phyloP scores from a whole-genome alignment of 2,888 invertebrate genomes.

The Lithophane ornitopus region DNA sequence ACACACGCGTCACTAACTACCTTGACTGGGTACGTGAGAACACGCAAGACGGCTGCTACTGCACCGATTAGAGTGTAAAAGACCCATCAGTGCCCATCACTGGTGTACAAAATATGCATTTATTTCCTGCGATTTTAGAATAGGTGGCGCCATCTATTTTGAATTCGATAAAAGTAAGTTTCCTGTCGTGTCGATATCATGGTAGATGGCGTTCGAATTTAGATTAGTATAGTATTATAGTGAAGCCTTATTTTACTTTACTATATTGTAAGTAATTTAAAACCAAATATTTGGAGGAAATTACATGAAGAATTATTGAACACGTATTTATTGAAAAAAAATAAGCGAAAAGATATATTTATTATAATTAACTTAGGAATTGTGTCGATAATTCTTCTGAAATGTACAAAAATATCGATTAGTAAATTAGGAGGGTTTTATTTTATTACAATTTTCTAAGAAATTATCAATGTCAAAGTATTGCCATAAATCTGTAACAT shows the following conservation, averaged over 20 bases:
- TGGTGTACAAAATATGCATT: slow-evolving; percentile 56
- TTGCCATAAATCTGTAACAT: slow-evolving; percentile 55
- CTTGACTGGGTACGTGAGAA: slow-evolving; percentile 95
- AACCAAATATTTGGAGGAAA: slow-evolving; percentile 61
- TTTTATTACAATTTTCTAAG: slow-evolving; percentile 11
- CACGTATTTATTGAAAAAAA: slow-evolving; percentile 58
- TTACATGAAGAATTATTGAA: slow-evolving; percentile 34
- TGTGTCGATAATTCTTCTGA: slow-evolving; percentile 2
- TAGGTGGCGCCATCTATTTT: slow-evolving; percentile 54
- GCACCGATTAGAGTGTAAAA: slow-evolving; percentile 89
- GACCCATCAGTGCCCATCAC: neutral
- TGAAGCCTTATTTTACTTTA: slow-evolving; percentile 14
- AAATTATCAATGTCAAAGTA: slow-evolving; percentile 25
- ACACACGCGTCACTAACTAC: slow-evolving; percentile 95
- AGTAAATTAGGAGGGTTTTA: slow-evolving; percentile 3
- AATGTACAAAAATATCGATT: slow-evolving; percentile 51
- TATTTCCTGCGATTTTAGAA: slow-evolving; percentile 54
- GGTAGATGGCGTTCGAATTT: slow-evolving; percentile 42
- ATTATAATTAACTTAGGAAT: neutral
- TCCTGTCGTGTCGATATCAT: neutral
- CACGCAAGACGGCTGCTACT: slow-evolving; percentile 95
- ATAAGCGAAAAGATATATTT: slow-evolving; percentile 47
- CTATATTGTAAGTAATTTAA: slow-evolving; percentile 41
- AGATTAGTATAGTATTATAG: slow-evolving; percentile 12
- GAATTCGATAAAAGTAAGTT: slow-evolving; percentile 6